Conservation (phyloP, 2,888 invertebrate species). For the Tromatobia lineatoria region DNA sequence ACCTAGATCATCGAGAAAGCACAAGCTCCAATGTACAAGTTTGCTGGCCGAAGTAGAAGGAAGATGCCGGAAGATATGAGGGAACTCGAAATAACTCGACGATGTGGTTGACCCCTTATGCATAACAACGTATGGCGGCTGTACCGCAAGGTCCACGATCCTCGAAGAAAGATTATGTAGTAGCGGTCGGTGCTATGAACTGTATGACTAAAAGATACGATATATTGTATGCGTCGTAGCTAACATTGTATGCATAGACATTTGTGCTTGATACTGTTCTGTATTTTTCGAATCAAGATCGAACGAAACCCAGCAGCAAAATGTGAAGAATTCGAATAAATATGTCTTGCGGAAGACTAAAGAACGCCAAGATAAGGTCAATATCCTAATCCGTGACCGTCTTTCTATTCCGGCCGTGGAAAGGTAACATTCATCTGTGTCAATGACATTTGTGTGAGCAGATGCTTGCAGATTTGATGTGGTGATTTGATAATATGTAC, state of each 20-base stretch:
- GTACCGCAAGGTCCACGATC: background rate
- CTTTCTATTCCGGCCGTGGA: background rate
- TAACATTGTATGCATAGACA: conserved; percentile 37
- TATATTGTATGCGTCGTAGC: conserved; percentile 5
- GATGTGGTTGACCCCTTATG: conserved; percentile 71
- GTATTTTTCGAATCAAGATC: conserved; percentile 45
- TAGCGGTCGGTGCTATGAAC: background rate
- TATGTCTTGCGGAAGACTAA: conserved; percentile 13
- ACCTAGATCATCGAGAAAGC: conserved; percentile 1
- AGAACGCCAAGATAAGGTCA: background rate
- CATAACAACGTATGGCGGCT: conserved; percentile 34
- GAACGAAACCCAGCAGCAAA: conserved; percentile 43
- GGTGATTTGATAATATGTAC: too few relatives aligned
- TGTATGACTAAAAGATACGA: background rate
- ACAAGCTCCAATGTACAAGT: conserved; percentile 47
- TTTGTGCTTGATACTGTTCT: background rate
- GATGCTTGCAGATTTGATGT: background rate
- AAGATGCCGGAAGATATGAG: conserved; percentile 36
- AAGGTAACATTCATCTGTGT: background rate
- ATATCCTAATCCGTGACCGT: conserved; percentile 1
- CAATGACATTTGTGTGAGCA: background rate
- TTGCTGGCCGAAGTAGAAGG: conserved; percentile 40
- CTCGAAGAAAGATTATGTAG: conserved; percentile 7
- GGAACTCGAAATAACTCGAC: conserved; percentile 73
- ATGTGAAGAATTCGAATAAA: conserved; percentile 49